Evolutionary conservation across 2,888 invertebrate species (phyloP).

Genomic region (Drosophila peninsularis): DNA sequence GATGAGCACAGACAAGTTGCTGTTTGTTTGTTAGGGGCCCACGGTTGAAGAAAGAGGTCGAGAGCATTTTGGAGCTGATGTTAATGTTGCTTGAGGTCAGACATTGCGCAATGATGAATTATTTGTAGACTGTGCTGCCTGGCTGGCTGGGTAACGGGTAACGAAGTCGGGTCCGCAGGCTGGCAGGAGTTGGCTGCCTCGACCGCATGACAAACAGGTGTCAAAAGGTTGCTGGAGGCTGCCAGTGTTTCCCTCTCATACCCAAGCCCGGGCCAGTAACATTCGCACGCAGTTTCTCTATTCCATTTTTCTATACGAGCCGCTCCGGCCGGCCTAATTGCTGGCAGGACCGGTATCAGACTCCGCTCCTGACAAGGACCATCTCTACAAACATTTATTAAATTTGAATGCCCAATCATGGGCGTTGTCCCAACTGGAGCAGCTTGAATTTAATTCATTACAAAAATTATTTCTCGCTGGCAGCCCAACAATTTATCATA

Average conservation of each 20-base stretch:
- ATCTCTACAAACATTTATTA: conserved; percentile 63
- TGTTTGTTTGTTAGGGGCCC: conserved; percentile 44
- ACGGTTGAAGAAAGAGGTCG: conserved; percentile 43
- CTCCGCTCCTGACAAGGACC: conserved; percentile 12
- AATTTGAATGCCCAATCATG: conserved; percentile 47
- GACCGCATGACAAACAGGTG: conserved; percentile 77
- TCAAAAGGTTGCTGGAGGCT: conserved; percentile 62
- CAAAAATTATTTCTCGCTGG: conserved; percentile 40
- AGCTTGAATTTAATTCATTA: conserved; percentile 77
- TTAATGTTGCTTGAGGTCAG: conserved; percentile 55
- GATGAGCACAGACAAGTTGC: conserved; percentile 58
- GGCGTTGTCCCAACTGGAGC: conserved; percentile 63
- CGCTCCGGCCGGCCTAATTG: conserved; percentile 22
- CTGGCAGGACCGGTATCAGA: conserved; percentile 25
- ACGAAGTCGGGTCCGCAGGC: conserved; percentile 1
- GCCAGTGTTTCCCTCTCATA: conserved; percentile 6
- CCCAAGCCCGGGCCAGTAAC: neutral
- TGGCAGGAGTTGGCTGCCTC: conserved; percentile 8
- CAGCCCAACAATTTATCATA: conserved; percentile 74
- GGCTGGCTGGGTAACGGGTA: conserved; percentile 13
- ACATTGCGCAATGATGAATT: conserved; percentile 77
- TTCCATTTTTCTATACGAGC: neutral
- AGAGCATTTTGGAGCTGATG: conserved; percentile 40
- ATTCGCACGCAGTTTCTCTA: conserved; percentile 3
- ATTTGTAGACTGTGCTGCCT: conserved; percentile 69